These are phyloP conservation scores for Siniperca scherzeri DNA, from an alignment of 2,797 vertebrate genomes.

Conservation along the genomic window DNA sequence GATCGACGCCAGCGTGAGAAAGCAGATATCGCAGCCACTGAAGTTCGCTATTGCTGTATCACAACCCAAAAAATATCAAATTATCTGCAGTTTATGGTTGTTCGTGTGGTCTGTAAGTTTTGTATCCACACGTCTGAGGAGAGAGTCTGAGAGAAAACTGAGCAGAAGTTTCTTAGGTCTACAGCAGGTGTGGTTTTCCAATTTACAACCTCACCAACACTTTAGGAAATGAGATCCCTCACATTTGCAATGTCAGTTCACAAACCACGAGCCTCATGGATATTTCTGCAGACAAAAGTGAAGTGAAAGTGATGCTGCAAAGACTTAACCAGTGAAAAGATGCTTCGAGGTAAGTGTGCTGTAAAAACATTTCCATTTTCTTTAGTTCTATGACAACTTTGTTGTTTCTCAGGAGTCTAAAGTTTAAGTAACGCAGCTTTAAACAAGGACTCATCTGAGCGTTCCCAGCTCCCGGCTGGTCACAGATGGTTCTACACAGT, in stretches of 20 bases:
- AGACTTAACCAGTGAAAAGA: too few relatives aligned
- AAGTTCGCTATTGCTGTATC: background rate
- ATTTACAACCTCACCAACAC: background rate
- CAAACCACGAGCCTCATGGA: background rate
- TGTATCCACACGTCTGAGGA: background rate
- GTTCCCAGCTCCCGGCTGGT: background rate
- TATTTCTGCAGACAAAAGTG: background rate
- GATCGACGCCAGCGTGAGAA: background rate
- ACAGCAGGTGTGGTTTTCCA: background rate
- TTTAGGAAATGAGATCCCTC: background rate
- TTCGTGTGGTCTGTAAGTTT: background rate
- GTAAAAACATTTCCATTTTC: background rate
- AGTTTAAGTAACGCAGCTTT: conserved; percentile 10
- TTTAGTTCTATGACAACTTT: background rate
- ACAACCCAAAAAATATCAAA: background rate
- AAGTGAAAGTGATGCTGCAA: background rate
- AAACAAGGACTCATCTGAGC: conserved; percentile 11
- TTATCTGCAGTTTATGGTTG: background rate
- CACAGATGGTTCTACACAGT: conserved; percentile 39
- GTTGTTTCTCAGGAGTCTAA: background rate
- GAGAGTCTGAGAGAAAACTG: background rate
- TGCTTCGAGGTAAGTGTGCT: background rate
- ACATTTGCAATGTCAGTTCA: background rate
- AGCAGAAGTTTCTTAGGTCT: background rate
- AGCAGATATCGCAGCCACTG: background rate